phyloP scores from a whole-genome alignment of 2,113 vertebrate genomes.

The Danionella cerebrum region DNA sequence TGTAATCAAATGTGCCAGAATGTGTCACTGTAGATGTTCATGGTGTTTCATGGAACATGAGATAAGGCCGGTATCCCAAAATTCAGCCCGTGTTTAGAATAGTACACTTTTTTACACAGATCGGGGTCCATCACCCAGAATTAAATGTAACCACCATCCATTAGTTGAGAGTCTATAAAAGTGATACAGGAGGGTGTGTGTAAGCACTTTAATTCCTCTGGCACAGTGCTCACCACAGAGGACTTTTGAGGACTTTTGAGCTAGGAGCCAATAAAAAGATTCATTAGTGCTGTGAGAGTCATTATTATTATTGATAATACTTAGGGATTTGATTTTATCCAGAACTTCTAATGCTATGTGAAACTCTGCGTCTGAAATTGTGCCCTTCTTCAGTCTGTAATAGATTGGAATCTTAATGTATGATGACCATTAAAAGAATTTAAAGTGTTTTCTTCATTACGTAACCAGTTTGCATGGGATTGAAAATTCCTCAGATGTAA shows the following conservation, averaged over 20 bases:
- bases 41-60: no score
- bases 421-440: no score
- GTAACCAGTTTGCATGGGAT: no score
- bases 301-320: not conserved
- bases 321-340: not conserved
- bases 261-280: not conserved
- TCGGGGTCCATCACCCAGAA: conserved; percentile 7
- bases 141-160: conserved; percentile 16
- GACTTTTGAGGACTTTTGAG: not conserved
- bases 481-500: no score
- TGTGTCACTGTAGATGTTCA: no score
- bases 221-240: not conserved
- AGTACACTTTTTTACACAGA: not conserved
- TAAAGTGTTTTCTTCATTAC: no score
- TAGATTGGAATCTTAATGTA: no score
- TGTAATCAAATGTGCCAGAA: no score
- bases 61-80: not conserved
- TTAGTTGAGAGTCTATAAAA: conserved; percentile 15
- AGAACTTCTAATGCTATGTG: no score
- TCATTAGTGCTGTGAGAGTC: not conserved
- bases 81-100: no score
- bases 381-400: no score
- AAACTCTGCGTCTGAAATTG: no score
- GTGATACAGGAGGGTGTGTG: conserved; percentile 9
- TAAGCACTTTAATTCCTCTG: conserved; percentile 24